phyloP scores from a whole-genome alignment of 1,140 invertebrate genomes.

The Chelonus insularis region DNA sequence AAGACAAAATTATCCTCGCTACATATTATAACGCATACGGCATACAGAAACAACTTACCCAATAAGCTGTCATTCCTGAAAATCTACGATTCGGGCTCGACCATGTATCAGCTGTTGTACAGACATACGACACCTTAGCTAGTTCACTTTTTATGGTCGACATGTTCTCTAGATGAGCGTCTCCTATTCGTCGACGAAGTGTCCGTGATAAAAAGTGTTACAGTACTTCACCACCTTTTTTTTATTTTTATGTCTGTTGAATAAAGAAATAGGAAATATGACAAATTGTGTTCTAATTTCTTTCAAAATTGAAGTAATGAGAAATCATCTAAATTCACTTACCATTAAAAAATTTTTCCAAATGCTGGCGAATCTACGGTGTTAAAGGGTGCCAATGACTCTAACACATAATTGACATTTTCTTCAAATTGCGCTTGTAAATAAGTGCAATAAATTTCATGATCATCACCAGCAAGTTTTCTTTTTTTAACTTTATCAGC shows the following conservation, averaged over 20 bases:
- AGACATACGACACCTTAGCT: slow-evolving; percentile 9
- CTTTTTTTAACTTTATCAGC: not conserved
- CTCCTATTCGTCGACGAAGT: not conserved
- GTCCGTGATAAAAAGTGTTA: slow-evolving; percentile 10
- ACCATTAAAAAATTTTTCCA: slow-evolving; percentile 17
- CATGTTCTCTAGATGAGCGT: not conserved
- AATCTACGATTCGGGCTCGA: slow-evolving; percentile 23
- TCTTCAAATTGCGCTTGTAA: slow-evolving; percentile 15
- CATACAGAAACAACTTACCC: slow-evolving; percentile 20
- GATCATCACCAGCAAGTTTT: not conserved
- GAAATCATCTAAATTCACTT: not conserved
- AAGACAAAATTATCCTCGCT: not conserved
- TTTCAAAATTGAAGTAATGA: not conserved
- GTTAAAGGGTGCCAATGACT: not conserved
- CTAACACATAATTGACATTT: slow-evolving; percentile 17
- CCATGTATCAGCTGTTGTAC: slow-evolving; percentile 31
- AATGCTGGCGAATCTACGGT: slow-evolving; percentile 10
- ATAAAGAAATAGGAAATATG: no score
- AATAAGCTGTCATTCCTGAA: slow-evolving; percentile 27
- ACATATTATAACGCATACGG: slow-evolving; percentile 15
- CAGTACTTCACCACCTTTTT: not conserved
- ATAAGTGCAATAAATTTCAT: slow-evolving; percentile 10
- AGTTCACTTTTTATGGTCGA: not conserved
- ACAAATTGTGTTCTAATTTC: no score
- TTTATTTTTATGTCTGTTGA: slow-evolving; percentile 2